A percentile compares a stretch with the other conserved stretches of the same genome.
These are phyloP conservation scores for Agelastica alni DNA, from an alignment of 2,888 invertebrate species.

Conservation along the genomic window DNA sequence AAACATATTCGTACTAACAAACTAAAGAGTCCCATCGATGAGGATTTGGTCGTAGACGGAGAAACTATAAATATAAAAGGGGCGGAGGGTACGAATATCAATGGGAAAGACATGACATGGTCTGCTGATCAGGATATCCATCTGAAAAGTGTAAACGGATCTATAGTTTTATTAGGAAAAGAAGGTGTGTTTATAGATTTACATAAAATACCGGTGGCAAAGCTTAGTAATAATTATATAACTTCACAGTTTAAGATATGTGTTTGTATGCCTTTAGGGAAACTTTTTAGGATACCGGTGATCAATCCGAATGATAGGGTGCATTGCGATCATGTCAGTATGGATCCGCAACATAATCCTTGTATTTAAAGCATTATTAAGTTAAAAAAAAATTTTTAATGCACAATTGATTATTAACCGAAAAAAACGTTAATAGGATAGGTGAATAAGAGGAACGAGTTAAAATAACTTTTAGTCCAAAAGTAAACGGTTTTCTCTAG, in stretches of 20 bases:
- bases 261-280: slow-evolving; percentile 88
- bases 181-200: slow-evolving; percentile 75
- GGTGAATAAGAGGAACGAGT: no score
- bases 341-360: slow-evolving; percentile 66
- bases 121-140: slow-evolving; percentile 79
- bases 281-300: slow-evolving; percentile 77
- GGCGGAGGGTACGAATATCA: slow-evolving; percentile 77
- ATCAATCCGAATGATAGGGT: slow-evolving; percentile 61
- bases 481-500: no score
- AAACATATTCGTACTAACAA: slow-evolving; percentile 72
- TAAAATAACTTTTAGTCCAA: no score
- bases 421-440: no score
- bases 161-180: slow-evolving; percentile 69
- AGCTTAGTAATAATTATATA: slow-evolving; percentile 51
- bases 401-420: no score
- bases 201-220: slow-evolving; percentile 71
- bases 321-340: slow-evolving; percentile 65
- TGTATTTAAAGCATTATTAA: slow-evolving; percentile 57
- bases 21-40: slow-evolving; percentile 73
- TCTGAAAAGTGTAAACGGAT: slow-evolving; percentile 76
- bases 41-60: slow-evolving; percentile 69
- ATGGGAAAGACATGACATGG: slow-evolving; percentile 73
- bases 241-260: slow-evolving; percentile 81
- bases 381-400: no score
- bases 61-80: slow-evolving; percentile 75